Percentiles rank a stretch among this genome's conserved stretches.
These are phyloP conservation scores for Misgurnus mizolepis DNA, from an alignment of 2,113 vertebrate species.

Conservation along the genomic window DNA sequence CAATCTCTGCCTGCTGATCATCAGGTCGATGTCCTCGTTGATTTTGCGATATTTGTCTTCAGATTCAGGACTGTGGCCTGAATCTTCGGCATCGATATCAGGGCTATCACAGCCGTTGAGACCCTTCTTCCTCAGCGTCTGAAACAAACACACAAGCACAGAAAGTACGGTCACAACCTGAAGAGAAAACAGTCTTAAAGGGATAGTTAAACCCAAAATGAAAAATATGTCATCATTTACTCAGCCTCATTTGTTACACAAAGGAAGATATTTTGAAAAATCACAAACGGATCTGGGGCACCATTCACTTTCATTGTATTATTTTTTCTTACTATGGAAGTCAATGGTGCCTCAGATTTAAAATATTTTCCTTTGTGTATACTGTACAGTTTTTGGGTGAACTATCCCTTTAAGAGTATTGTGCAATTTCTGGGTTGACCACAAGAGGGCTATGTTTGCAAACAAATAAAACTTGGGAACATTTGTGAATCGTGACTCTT, in stretches of 20 bases:
- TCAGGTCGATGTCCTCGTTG: slow-evolving; percentile 98
- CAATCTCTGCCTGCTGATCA: slow-evolving; percentile 97
- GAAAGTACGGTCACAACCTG: not conserved
- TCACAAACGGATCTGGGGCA: too few species aligned
- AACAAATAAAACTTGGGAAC: slow-evolving; percentile 18
- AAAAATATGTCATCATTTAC: too few species aligned
- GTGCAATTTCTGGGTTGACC: slow-evolving; percentile 26
- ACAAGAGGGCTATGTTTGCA: slow-evolving; percentile 49
- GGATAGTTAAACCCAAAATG: too few species aligned
- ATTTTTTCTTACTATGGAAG: too few species aligned
- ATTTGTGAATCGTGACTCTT: not conserved
- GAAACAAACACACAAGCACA: slow-evolving; percentile 72
- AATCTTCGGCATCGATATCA: slow-evolving; percentile 96
- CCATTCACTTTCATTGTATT: too few species aligned
- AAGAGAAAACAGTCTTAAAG: not conserved
- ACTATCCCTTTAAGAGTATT: not conserved
- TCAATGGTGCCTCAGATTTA: too few species aligned
- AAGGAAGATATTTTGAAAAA: too few species aligned
- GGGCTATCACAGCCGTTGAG: slow-evolving; percentile 98
- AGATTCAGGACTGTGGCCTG: slow-evolving; percentile 96
- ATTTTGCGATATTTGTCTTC: slow-evolving; percentile 98
- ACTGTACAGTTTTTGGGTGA: too few species aligned
- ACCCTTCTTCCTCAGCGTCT: slow-evolving; percentile 98
- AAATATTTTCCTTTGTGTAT: not conserved
- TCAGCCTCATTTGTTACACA: too few species aligned